These are phyloP conservation scores for Dryococelus australis DNA, from an alignment of 2,888 invertebrate genomes.

Conservation along the genomic window DNA sequence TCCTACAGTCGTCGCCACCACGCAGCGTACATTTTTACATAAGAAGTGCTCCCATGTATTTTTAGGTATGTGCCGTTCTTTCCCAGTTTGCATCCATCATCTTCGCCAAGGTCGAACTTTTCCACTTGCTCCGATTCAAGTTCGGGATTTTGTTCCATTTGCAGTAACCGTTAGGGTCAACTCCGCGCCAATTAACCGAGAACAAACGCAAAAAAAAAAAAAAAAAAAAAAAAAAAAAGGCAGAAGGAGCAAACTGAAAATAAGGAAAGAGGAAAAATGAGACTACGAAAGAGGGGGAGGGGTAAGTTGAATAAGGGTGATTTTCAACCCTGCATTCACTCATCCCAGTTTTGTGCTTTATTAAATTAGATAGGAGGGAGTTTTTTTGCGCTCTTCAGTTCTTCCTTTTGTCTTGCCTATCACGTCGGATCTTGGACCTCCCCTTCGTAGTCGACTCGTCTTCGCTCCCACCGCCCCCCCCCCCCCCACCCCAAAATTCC, in stretches of 20 bases:
- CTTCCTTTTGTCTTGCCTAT: conserved; percentile 39
- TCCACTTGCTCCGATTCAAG: conserved; percentile 29
- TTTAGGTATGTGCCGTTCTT: conserved; percentile 38
- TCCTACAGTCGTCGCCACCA: background rate
- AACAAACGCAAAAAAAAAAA: conserved; percentile 12
- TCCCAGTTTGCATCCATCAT: conserved; percentile 20
- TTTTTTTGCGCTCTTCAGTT: conserved; percentile 35
- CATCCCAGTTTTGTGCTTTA: conserved; percentile 46
- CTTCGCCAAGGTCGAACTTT: conserved; percentile 26
- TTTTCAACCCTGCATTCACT: conserved; percentile 18
- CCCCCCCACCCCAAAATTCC: background rate
- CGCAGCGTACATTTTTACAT: conserved; percentile 33
- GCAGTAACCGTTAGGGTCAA: conserved; percentile 42
- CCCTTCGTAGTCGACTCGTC: conserved; percentile 9
- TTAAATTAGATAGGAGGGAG: conserved; percentile 46
- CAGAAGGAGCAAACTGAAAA: conserved; percentile 27
- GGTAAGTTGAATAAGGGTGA: background rate
- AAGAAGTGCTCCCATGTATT: conserved; percentile 31
- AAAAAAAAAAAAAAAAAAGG: background rate
- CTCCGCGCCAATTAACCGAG: conserved; percentile 44
- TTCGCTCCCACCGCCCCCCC: background rate
- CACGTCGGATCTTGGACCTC: conserved; percentile 40
- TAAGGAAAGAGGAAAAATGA: conserved; percentile 31
- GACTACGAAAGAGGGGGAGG: conserved; percentile 26
- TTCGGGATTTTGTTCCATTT: conserved; percentile 40